Evolutionary conservation across 2,113 vertebrate genomes (phyloP), one percentile per base, ranked within the genome.

Genomic region (Etheostoma cragini): DNA sequence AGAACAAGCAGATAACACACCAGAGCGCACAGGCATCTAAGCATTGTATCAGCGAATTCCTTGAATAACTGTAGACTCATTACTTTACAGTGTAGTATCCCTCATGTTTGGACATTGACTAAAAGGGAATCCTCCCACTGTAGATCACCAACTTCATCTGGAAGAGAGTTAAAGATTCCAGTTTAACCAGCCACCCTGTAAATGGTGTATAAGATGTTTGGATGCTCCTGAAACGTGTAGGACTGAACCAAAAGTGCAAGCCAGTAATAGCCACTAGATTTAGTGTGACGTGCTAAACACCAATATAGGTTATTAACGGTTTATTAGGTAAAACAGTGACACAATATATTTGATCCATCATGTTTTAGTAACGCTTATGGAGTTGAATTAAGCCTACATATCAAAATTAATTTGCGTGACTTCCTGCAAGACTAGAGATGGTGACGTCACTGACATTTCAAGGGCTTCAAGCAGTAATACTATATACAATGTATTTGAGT

Each of bases 381-480:
- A 4, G 42, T n/a, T 63, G 0, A 56, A 38, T 53, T 67, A 12
- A 56, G 2, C 3, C 8, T 22, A 53, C 17, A 24, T 57, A 47
- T 76, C 8, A 42, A 3, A 42, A 42, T 11, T 45, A 67, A 54
- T 63, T 68, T 60, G n/a, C 19, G 11, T 56, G 69, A 47, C 54
- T 83, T 78, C 24, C 45, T 5, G 0, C 17, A 63, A 60, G 57
- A 52, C 16, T 46, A 16, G n/a, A 67, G n/a, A 0, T 26, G 2
- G 21, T 76, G 77, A 77, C 26, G 78, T 67, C 73, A 67, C 19
- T 35, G 24, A 13, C n/a, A 52, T 22, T 42, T 72, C 49, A 68
- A 42, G 10, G 17, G 10, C 6, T 6, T 42, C 38, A 42, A 62
- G 13, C 7, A 21, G 30, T 22, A 13, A 42, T 35, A 30, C 1